Percentiles rank a stretch among this genome's conserved stretches.
phyloP scores from a whole-genome alignment of 2,113 vertebrate genomes.

The Apteryx mantelli region DNA sequence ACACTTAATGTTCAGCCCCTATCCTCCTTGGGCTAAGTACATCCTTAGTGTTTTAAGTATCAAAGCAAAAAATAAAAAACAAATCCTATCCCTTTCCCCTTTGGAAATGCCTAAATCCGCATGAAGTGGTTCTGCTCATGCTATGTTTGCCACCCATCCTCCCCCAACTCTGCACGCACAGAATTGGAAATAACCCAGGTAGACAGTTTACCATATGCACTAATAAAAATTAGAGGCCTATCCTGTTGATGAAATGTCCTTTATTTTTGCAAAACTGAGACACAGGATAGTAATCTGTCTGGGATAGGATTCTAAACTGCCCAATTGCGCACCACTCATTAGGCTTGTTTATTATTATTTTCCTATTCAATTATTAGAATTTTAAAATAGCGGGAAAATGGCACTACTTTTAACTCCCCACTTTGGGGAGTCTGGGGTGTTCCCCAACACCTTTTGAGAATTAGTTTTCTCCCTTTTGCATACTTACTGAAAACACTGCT shows the following conservation, averaged over 20 bases:
- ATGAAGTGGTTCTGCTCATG: background rate
- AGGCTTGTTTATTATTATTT: background rate
- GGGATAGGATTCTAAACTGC: background rate
- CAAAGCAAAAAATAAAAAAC: background rate
- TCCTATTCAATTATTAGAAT: background rate
- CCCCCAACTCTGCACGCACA: background rate
- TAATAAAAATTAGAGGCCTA: background rate
- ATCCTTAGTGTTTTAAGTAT: background rate
- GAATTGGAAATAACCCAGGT: background rate
- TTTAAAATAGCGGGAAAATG: background rate
- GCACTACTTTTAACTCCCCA: background rate
- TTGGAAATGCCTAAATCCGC: background rate
- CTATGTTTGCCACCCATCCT: background rate
- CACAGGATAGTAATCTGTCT: background rate
- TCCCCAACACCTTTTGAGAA: background rate
- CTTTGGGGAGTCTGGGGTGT: too few species aligned
- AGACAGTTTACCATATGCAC: background rate
- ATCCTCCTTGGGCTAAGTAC: rapidly evolving
- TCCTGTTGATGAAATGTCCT: background rate
- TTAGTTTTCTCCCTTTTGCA: background rate
- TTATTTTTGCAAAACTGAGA: background rate
- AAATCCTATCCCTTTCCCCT: background rate
- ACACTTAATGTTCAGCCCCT: background rate
- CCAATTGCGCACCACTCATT: background rate
- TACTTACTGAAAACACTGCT: background rate